A percentile compares a stretch with the other conserved stretches of the same genome.
These are phyloP conservation scores for Seriola dumerili DNA, from an alignment of 2,113 vertebrate genomes.

Conservation along the genomic window DNA sequence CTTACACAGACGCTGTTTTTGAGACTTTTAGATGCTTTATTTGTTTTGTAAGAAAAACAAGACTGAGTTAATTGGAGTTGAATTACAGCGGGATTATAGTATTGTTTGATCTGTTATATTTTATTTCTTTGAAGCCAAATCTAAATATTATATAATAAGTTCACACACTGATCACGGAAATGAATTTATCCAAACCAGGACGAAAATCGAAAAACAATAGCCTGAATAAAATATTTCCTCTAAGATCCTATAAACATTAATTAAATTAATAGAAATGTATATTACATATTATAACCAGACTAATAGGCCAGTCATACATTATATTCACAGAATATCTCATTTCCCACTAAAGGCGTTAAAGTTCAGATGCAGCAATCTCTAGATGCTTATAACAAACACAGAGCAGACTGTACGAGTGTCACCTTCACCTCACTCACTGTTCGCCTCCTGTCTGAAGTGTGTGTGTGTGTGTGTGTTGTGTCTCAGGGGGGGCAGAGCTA, in stretches of 20 bases:
- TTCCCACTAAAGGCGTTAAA: not conserved
- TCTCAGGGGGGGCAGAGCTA: conserved; percentile 13
- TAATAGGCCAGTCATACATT: not conserved
- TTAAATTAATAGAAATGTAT: not conserved
- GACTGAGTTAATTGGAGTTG: not conserved
- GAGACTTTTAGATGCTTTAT: not conserved
- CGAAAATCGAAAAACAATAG: too few relatives aligned
- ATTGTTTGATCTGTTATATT: too few relatives aligned
- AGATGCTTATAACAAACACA: too few relatives aligned
- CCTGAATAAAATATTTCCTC: not conserved
- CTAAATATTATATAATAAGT: not conserved
- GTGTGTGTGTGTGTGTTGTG: conserved; percentile 36
- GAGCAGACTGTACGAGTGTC: not conserved
- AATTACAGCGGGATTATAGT: not conserved
- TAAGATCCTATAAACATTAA: not conserved
- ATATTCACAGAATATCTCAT: not conserved
- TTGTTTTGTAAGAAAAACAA: not conserved
- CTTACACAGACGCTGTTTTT: too few relatives aligned
- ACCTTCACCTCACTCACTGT: not conserved
- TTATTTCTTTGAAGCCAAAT: not conserved
- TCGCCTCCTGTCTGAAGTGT: not conserved
- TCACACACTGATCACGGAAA: too few relatives aligned
- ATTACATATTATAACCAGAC: not conserved
- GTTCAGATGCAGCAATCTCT: not conserved
- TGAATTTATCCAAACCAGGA: too few relatives aligned